Evolutionary conservation across 2,797 vertebrate genomes (phyloP).

Genomic region (Lacerta bilineata): DNA sequence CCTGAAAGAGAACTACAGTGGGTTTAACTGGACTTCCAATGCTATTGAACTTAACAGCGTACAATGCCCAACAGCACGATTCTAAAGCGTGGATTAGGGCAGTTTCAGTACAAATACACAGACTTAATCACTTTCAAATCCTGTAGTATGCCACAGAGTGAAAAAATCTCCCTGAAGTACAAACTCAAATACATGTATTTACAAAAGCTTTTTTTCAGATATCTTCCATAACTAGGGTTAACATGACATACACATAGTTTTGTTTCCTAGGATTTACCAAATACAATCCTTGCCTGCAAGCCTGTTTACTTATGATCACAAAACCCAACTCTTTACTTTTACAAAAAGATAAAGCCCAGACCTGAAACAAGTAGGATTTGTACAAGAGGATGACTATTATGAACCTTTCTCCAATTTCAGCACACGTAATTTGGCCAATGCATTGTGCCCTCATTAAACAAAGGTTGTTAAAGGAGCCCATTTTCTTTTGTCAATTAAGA

Average conservation of each 20-base stretch:
- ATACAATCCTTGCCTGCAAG: slow-evolving; percentile 77
- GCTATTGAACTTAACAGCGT: slow-evolving; percentile 44
- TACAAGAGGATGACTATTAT: not conserved
- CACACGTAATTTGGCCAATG: not conserved
- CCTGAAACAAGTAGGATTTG: not conserved
- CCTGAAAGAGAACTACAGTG: slow-evolving; percentile 76
- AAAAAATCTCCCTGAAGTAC: slow-evolving; percentile 73
- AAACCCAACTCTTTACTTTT: slow-evolving; percentile 51
- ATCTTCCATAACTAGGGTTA: slow-evolving; percentile 73
- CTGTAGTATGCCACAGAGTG: slow-evolving; percentile 72
- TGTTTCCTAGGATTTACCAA: slow-evolving; percentile 71
- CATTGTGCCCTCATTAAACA: not conserved
- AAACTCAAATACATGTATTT: slow-evolving; percentile 76
- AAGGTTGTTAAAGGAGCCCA: not conserved
- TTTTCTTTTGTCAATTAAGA: not conserved
- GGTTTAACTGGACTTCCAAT: slow-evolving; percentile 71
- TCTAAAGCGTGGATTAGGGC: slow-evolving; percentile 65
- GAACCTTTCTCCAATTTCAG: not conserved
- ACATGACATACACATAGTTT: slow-evolving; percentile 73
- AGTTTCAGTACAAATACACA: slow-evolving; percentile 71
- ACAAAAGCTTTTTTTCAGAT: slow-evolving; percentile 60
- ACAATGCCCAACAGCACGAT: slow-evolving; percentile 51
- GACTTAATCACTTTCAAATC: slow-evolving; percentile 71
- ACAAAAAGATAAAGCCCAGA: not conserved
- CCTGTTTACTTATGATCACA: slow-evolving; percentile 59